phyloP scores from a whole-genome alignment of 2,113 vertebrate genomes.

The Furnarius figulus region DNA sequence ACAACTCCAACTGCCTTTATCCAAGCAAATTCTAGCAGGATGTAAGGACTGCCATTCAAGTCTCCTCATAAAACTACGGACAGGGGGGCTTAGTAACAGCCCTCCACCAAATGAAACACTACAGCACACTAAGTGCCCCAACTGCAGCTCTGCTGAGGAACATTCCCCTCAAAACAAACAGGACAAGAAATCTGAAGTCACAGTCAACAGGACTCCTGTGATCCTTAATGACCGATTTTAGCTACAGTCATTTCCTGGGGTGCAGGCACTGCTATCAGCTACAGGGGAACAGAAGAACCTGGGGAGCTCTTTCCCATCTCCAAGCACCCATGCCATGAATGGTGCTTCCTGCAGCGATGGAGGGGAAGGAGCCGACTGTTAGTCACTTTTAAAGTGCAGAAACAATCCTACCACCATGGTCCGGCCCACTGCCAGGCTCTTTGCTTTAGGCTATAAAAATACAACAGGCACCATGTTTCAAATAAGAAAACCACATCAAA shows the following conservation, averaged over 20 bases:
- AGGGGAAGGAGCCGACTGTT: not conserved
- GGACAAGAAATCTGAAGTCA: not conserved
- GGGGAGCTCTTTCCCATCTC: not conserved
- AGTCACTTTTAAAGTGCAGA: not conserved
- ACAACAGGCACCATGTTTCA: not conserved
- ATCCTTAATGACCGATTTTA: not conserved
- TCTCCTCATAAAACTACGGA: not conserved
- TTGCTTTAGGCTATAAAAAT: not conserved
- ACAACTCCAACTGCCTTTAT: not conserved
- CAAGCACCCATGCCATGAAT: accelerated
- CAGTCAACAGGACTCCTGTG: not conserved
- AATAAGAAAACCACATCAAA: not conserved
- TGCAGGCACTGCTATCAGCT: not conserved
- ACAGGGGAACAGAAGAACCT: not conserved
- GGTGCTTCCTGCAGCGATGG: not conserved
- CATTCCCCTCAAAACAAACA: not conserved
- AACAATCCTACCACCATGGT: not conserved
- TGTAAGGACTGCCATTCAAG: not conserved
- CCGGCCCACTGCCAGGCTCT: not conserved
- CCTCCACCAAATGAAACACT: not conserved
- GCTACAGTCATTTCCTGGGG: not conserved
- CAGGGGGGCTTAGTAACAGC: not conserved
- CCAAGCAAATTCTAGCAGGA: not conserved
- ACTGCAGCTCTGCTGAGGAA: not conserved
- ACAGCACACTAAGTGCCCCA: not conserved